Base-by-base conservation (phyloP, 2,888 invertebrate species). In the Rhimphoctona megacephalus region DNA sequence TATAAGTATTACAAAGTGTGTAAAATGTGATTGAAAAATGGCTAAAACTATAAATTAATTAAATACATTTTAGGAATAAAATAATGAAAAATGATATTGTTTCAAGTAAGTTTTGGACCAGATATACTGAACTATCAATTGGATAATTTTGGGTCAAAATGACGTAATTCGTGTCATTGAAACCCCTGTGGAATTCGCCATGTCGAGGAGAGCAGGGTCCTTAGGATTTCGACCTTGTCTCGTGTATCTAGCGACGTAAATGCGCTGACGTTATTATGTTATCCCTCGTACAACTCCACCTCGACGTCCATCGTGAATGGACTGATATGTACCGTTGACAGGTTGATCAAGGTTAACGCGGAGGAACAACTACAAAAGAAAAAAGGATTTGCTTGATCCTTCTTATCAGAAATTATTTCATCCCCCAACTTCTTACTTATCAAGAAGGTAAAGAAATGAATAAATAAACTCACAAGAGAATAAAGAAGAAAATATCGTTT, bases 161-260 rank as follows among this genome's bases (percentile, higher is more conserved):
- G 14, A 33, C 52, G 67, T 52, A 0, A 17, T n/a, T 69, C 30
- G 14, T 11, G 43, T 39, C 30, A 39, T 52, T 52, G 17, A 8
- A 33, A 22, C 36, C 77, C 49, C 77, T 14, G 8, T 46, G 66
- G 30, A 79, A 79, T 43, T 79, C 43, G 25, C 11, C 54, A 43
- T 46, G 69, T 49, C 57, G 25, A 70, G 14, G 30, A 43, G 25
- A 57, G 25, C 43, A 11, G 5, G 69, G 54, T 69, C 57, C 57
- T 57, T 2, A 57, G 69, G 57, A n/a, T 30, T 70, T 46, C 43
- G 33, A 43, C 54, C 79, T 43, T 79, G 43, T 70, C 30, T 9
- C 54, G n/a, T 30, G 69, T 79, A n/a, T 79, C 33, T 69, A 78
- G 19, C 69, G 14, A 69, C 54, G 30, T 79, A 70, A 19, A 69